Evolutionary conservation across 2,113 vertebrate species (phyloP).

Genomic region (Oreocharis arfaki): DNA sequence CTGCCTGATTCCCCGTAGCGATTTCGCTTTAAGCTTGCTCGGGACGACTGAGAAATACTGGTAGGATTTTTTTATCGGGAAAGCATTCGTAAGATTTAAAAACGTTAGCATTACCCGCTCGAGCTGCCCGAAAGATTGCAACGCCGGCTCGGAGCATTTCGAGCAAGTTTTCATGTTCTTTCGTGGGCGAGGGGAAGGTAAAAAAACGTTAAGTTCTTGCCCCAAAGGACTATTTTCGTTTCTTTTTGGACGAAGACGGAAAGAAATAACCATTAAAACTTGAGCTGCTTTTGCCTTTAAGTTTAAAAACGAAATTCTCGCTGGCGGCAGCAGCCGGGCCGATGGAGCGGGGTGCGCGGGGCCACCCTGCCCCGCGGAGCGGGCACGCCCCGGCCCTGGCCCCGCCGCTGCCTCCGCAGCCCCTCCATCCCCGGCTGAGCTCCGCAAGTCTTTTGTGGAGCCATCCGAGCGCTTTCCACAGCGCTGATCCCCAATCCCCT

Average conservation of each 20-base stretch:
- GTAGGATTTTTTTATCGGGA: background rate
- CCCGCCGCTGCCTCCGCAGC: background rate
- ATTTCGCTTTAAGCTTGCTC: background rate
- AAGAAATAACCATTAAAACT: background rate
- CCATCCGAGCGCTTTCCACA: background rate
- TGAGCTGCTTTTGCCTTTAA: background rate
- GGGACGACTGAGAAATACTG: background rate
- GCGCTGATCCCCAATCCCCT: background rate
- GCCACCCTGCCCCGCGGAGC: background rate
- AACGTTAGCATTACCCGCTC: background rate
- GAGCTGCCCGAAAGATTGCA: background rate
- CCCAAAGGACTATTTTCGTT: background rate
- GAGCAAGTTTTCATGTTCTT: background rate
- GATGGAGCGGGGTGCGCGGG: background rate
- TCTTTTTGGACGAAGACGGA: background rate
- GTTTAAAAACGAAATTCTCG: background rate
- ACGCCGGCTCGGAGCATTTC: background rate
- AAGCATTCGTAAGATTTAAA: background rate
- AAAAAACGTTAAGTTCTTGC: background rate
- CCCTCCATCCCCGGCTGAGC: background rate
- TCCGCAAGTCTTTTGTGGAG: fast-evolving
- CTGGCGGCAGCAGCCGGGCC: background rate
- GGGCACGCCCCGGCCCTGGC: background rate
- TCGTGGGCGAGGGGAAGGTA: fast-evolving
- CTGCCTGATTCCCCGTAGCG: background rate